These are phyloP conservation scores for Cyanocitta stelleri DNA, from an alignment of 2,113 vertebrate species.

Conservation along the genomic window DNA sequence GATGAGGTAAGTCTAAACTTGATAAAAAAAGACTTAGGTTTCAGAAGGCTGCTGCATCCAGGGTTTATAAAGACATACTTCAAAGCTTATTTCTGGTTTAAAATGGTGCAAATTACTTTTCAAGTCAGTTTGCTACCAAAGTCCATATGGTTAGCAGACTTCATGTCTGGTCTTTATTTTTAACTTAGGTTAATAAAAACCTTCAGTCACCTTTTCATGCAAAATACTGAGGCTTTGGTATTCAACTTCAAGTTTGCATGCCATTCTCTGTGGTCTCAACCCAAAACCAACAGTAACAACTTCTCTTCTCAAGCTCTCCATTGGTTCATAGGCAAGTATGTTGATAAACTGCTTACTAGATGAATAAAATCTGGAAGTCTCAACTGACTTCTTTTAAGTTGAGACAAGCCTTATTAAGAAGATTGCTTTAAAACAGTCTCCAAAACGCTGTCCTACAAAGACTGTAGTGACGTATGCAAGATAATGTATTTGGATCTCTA, in stretches of 20 bases:
- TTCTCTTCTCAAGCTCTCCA: background rate
- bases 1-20: background rate
- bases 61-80: background rate
- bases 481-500: background rate
- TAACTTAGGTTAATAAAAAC: background rate
- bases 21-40: background rate
- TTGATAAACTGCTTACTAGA: background rate
- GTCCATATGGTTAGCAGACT: background rate
- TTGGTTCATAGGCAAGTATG: accelerated
- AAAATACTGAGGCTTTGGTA: background rate
- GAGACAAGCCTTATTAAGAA: background rate
- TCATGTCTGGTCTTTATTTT: background rate
- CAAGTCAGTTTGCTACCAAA: background rate
- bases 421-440: background rate
- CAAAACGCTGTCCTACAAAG: background rate
- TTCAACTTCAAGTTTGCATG: background rate
- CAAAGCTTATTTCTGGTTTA: background rate
- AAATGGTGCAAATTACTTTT: background rate
- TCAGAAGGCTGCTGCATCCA: background rate
- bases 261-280: background rate
- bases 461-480: accelerated
- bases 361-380: background rate
- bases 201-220: background rate
- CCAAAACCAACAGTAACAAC: background rate
- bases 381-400: background rate